Evolutionary conservation across 2,113 vertebrate species (phyloP).

Genomic region (Pristiophorus japonicus): DNA sequence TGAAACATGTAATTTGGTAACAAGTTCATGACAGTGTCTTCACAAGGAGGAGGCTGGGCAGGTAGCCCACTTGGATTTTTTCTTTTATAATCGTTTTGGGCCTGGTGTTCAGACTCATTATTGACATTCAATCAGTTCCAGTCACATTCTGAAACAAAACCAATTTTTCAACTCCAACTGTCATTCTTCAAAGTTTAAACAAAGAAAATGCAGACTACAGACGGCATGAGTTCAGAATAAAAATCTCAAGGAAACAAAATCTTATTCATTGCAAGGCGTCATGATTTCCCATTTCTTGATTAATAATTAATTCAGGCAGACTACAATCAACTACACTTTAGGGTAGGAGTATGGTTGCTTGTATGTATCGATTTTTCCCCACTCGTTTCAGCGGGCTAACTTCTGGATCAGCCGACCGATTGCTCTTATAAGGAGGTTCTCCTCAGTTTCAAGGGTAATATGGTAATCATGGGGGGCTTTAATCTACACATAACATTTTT

Average conservation of each 20-base stretch:
- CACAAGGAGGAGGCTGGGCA: neutral
- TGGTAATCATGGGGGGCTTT: too few species aligned
- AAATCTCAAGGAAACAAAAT: neutral
- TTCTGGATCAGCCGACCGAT: neutral
- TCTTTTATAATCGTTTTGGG: neutral
- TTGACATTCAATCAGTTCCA: neutral
- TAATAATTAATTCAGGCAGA: neutral
- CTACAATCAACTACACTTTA: neutral
- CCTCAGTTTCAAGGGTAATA: too few species aligned
- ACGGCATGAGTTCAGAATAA: neutral
- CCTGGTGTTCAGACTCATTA: neutral
- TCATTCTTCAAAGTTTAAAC: neutral
- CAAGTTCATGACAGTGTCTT: neutral
- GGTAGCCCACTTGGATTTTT: neutral
- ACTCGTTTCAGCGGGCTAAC: neutral
- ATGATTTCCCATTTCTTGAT: neutral
- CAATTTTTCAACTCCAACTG: neutral
- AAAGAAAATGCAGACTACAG: neutral
- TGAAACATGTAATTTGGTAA: neutral
- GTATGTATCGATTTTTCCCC: neutral
- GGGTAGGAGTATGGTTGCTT: neutral
- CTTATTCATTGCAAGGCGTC: neutral
- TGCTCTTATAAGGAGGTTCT: neutral
- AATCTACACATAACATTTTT: too few species aligned
- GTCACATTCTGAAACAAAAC: neutral